These are phyloP conservation scores for Anseranas semipalmata DNA, from an alignment of 2,113 vertebrate species.

Conservation along the genomic window DNA sequence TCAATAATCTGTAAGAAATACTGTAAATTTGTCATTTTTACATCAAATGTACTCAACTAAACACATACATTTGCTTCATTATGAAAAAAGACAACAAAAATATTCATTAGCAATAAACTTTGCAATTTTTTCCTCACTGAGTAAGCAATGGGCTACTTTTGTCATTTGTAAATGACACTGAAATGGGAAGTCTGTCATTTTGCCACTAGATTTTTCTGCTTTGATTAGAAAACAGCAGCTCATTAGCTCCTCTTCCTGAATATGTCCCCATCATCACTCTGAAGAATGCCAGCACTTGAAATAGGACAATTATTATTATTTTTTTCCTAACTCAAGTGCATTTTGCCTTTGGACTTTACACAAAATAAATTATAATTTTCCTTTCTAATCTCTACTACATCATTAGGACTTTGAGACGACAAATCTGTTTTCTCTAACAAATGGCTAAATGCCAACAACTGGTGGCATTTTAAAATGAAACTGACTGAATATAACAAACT, in stretches of 20 bases:
- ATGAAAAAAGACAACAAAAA: not conserved
- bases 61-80: not conserved
- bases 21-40: not conserved
- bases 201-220: conserved; percentile 15
- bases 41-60: not conserved
- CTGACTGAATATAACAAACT: conserved; percentile 1
- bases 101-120: not conserved
- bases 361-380: conserved; percentile 64
- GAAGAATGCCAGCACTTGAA: conserved; percentile 52
- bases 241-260: conserved; percentile 60
- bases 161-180: conserved; percentile 22
- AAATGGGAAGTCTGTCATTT: conserved; percentile 44
- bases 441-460: conserved; percentile 50
- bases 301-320: not conserved
- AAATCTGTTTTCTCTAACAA: conserved; percentile 60
- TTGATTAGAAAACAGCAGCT: conserved; percentile 63
- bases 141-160: conserved; percentile 13
- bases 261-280: conserved; percentile 16
- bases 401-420: conserved; percentile 41
- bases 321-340: not conserved
- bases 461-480: conserved; percentile 58
- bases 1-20: not conserved
- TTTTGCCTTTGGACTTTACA: conserved; percentile 58
- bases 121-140: not conserved
- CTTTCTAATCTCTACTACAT: conserved; percentile 53